Percentiles rank a stretch among this genome's conserved stretches.
phyloP scores from a whole-genome alignment of 2,113 vertebrate species.

The Nothobranchius kuhntae region DNA sequence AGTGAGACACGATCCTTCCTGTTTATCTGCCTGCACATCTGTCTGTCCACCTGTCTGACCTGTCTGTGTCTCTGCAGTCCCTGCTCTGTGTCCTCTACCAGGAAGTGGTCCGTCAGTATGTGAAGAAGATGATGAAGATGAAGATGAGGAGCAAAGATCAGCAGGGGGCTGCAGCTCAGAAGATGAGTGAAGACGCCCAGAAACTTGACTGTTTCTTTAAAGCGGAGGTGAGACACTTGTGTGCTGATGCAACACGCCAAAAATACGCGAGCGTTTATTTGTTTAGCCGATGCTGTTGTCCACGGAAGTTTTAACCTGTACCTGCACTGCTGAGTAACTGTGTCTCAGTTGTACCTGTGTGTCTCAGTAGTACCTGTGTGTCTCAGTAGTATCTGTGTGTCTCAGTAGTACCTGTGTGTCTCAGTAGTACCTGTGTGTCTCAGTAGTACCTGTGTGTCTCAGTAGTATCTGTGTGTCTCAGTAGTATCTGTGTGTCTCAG shows the following conservation, averaged over 20 bases:
- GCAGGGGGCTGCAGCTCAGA: slow-evolving; percentile 78
- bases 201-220: slow-evolving; percentile 79
- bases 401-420: too few species aligned
- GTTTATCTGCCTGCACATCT: neutral
- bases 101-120: slow-evolving; percentile 81
- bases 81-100: slow-evolving; percentile 68
- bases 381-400: too few species aligned
- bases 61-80: slow-evolving; percentile 63
- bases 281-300: too few species aligned
- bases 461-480: too few species aligned
- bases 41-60: slow-evolving; percentile 1
- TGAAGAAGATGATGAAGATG: slow-evolving; percentile 79
- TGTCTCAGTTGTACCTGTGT: too few species aligned
- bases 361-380: too few species aligned
- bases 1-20: slow-evolving; percentile 62
- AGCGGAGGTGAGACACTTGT: slow-evolving; percentile 70
- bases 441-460: too few species aligned
- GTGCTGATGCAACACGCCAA: neutral
- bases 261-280: too few species aligned
- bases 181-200: slow-evolving; percentile 67
- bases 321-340: too few species aligned
- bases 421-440: too few species aligned
- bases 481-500: too few species aligned
- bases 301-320: too few species aligned
- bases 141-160: slow-evolving; percentile 75